A percentile compares a stretch with the other conserved stretches of the same genome.
Conservation (phyloP, 2,797 vertebrate species). For the Aselliscus stoliczkanus region DNA sequence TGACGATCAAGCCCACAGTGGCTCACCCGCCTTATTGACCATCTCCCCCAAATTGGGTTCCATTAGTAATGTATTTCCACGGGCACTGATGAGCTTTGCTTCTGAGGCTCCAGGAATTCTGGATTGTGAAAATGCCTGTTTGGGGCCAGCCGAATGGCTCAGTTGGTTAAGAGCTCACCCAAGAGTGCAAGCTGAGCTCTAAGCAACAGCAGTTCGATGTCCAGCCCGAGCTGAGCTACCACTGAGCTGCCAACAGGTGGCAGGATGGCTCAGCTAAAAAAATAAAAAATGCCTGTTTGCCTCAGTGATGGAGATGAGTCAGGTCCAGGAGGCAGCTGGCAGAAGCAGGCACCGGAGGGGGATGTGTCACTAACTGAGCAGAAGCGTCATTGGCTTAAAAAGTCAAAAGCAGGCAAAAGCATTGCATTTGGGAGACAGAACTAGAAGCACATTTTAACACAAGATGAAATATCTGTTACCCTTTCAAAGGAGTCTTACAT, state of each 20-base stretch:
- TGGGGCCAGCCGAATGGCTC: too few relatives aligned
- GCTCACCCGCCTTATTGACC: neutral
- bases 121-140: neutral
- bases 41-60: neutral
- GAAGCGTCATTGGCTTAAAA: neutral
- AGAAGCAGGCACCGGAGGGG: neutral
- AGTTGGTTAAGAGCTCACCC: too few relatives aligned
- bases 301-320: neutral
- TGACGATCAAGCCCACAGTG: neutral
- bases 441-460: neutral
- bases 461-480: neutral
- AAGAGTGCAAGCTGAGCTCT: too few relatives aligned
- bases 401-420: neutral
- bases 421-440: neutral
- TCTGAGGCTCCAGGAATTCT: neutral
- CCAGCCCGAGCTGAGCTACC: too few relatives aligned
- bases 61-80: neutral
- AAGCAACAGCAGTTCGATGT: too few relatives aligned
- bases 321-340: neutral
- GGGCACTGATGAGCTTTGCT: neutral
- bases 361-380: fast-evolving
- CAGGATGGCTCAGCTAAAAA: too few relatives aligned
- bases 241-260: too few relatives aligned
- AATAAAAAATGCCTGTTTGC: neutral
- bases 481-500: neutral